A percentile compares a stretch with the other conserved stretches of the same genome.
Conservation (phyloP, 1,140 invertebrate genomes). For the Diorhabda sublineata region DNA sequence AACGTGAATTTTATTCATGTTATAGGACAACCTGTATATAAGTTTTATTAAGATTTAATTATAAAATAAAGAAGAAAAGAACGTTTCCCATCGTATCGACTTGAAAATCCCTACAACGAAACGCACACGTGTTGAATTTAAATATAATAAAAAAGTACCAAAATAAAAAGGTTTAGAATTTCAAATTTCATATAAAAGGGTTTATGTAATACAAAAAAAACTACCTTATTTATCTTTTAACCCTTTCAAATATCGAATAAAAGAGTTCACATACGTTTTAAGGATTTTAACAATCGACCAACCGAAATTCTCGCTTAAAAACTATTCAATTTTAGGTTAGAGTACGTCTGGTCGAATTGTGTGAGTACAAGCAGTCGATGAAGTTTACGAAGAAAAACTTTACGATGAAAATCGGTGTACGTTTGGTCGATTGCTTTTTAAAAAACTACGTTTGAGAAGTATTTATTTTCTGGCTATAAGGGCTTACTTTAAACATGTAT, state of each 20-base stretch:
- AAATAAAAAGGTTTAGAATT: slow-evolving; percentile 20
- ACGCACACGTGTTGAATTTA: slow-evolving; percentile 22
- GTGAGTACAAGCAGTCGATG: slow-evolving; percentile 2
- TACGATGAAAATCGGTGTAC: neutral
- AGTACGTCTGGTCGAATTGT: slow-evolving; percentile 4
- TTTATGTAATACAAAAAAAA: slow-evolving; percentile 19
- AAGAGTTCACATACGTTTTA: slow-evolving; percentile 23
- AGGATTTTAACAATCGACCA: slow-evolving; percentile 20
- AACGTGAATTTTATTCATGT: too few relatives aligned
- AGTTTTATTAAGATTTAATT: too few relatives aligned
- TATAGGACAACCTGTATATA: too few relatives aligned
- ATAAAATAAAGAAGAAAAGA: too few relatives aligned
- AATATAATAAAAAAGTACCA: slow-evolving; percentile 20
- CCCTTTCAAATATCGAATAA: slow-evolving; percentile 21
- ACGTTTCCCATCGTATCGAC: neutral
- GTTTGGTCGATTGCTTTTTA: slow-evolving; percentile 11
- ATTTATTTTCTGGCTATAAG: slow-evolving; percentile 17
- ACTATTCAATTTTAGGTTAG: slow-evolving; percentile 1
- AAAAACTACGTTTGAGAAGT: slow-evolving; percentile 21
- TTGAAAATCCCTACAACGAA: slow-evolving; percentile 13
- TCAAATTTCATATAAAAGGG: slow-evolving; percentile 21
- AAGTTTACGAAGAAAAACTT: slow-evolving; percentile 11
- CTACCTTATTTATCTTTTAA: slow-evolving; percentile 23
- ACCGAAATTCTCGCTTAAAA: neutral
- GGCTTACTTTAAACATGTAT: slow-evolving; percentile 17